phyloP scores from a whole-genome alignment of 2,888 invertebrate genomes.

The Drosophila meridionalis region DNA sequence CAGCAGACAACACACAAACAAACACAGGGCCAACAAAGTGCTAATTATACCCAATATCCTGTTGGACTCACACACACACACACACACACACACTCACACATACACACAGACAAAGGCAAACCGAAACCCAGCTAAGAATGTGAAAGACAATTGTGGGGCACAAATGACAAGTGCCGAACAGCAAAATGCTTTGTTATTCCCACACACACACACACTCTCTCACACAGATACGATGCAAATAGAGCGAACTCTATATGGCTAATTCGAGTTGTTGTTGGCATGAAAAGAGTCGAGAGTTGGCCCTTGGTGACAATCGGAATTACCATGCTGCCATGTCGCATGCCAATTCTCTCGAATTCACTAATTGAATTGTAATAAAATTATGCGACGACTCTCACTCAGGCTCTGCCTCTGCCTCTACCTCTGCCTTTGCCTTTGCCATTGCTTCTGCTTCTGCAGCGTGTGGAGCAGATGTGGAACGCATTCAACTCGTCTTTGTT shows the following conservation, averaged over 20 bases:
- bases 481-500: neutral
- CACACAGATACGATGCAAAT: slow-evolving; percentile 21
- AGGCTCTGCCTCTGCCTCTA: neutral
- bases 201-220: neutral
- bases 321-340: slow-evolving; percentile 13
- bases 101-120: slow-evolving; percentile 3
- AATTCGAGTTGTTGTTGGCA: neutral
- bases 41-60: slow-evolving; percentile 42
- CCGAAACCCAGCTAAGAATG: slow-evolving; percentile 7
- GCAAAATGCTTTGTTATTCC: slow-evolving; percentile 23
- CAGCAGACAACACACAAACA: neutral
- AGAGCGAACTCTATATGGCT: neutral
- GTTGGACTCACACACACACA: slow-evolving; percentile 1
- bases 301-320: slow-evolving; percentile 16
- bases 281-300: slow-evolving; percentile 12
- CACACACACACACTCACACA: slow-evolving; percentile 6
- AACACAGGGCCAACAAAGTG: slow-evolving; percentile 7
- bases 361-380: slow-evolving; percentile 49
- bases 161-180: slow-evolving; percentile 34
- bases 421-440: neutral
- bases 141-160: slow-evolving; percentile 23
- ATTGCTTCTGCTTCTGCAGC: neutral
- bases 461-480: slow-evolving; percentile 10
- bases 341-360: slow-evolving; percentile 9
- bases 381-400: neutral